Evolutionary conservation across 2,888 invertebrate species (phyloP).

Genomic region (Uloborus plumipes): DNA sequence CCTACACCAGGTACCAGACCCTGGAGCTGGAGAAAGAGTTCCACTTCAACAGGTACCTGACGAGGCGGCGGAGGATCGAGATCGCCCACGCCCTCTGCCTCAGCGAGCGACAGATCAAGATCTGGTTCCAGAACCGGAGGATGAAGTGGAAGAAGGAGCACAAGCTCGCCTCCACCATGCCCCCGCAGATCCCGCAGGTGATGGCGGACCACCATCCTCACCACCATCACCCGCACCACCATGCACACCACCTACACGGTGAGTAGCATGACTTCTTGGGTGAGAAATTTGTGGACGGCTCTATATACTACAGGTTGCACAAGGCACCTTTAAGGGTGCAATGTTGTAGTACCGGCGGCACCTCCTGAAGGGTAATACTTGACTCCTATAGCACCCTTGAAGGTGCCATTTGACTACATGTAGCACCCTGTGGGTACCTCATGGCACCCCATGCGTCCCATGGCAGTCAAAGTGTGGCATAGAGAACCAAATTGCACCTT

Average conservation of each 20-base stretch:
- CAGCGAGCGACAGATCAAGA: conserved; percentile 96
- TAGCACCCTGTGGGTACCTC: no score
- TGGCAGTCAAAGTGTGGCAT: no score
- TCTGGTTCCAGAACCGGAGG: conserved; percentile 84
- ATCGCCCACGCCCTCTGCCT: conserved; percentile 96
- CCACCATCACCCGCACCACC: conserved; percentile 61
- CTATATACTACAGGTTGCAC: no score
- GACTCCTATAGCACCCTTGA: no score
- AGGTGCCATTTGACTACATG: no score
- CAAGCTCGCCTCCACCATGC: conserved; percentile 67
- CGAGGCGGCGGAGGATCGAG: conserved; percentile 93
- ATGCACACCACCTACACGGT: conserved; percentile 60
- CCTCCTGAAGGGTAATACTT: no score
- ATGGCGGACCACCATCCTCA: conserved; percentile 60
- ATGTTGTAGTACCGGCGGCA: no score
- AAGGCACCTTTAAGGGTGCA: no score
- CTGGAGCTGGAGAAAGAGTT: conserved; percentile 96
- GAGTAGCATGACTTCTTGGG: conserved; percentile 19
- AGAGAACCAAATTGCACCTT: no score
- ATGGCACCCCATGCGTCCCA: no score
- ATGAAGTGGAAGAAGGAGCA: conserved; percentile 68
- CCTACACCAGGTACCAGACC: conserved; percentile 91
- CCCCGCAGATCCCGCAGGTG: conserved; percentile 67
- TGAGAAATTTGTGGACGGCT: no score
- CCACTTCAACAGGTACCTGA: conserved; percentile 97